Conservation (phyloP, 2,888 invertebrate species). For the Aricia artaxerxes region DNA sequence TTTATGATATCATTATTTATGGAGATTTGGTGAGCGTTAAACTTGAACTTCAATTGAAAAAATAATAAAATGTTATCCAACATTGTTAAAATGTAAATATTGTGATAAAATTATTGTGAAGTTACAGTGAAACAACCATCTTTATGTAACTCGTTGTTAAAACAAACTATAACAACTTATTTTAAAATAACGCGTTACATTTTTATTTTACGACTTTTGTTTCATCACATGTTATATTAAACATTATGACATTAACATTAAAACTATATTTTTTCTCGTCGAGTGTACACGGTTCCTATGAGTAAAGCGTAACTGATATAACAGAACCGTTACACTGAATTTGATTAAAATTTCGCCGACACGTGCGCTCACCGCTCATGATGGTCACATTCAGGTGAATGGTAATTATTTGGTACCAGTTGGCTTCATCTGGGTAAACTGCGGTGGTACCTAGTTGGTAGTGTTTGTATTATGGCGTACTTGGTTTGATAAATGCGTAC, state of each 20-base stretch:
- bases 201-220: neutral
- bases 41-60: no score
- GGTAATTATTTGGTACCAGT: slow-evolving; percentile 34
- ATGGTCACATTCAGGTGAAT: slow-evolving; percentile 34
- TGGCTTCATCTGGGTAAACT: slow-evolving; percentile 30
- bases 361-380: slow-evolving; percentile 34
- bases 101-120: neutral
- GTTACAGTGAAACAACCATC: neutral
- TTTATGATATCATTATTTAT: no score
- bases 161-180: neutral
- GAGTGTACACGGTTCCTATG: neutral
- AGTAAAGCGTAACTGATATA: slow-evolving; percentile 24
- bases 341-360: slow-evolving; percentile 34
- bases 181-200: neutral
- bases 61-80: no score
- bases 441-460: slow-evolving; percentile 19
- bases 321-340: slow-evolving; percentile 32
- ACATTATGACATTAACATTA: neutral
- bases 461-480: slow-evolving; percentile 25
- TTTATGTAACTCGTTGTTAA: neutral
- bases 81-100: neutral
- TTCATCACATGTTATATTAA: neutral
- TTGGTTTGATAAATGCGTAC: slow-evolving; percentile 20
- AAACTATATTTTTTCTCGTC: neutral
- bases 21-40: no score